phyloP scores from a whole-genome alignment of 35 echinoderm and acorn worm genomes.

The Heliocidaris erythrogramma region DNA sequence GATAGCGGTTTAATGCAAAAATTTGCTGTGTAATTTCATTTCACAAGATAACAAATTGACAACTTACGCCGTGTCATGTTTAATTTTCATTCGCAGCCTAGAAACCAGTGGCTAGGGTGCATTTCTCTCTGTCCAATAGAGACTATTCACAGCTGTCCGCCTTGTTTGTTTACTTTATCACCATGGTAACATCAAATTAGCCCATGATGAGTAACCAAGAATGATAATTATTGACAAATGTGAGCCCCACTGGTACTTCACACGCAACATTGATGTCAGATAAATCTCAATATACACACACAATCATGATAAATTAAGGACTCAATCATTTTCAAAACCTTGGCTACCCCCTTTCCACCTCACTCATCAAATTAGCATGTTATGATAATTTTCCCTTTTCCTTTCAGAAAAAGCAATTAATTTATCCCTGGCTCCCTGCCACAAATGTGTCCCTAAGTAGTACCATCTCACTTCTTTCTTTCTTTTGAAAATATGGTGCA shows the following conservation, averaged over 20 bases:
- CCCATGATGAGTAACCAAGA: conserved; percentile 29
- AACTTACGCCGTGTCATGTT: background rate
- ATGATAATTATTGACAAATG: conserved; percentile 46
- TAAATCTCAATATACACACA: conserved; percentile 24
- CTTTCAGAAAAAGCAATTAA: conserved; percentile 26
- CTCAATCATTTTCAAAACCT: background rate
- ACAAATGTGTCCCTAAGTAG: background rate
- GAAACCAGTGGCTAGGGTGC: background rate
- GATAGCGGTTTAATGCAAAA: background rate
- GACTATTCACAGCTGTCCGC: background rate
- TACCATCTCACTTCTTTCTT: background rate
- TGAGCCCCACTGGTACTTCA: background rate
- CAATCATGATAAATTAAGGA: background rate
- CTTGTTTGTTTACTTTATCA: conserved; percentile 6
- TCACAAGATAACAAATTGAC: conserved; percentile 4
- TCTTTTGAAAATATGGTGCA: background rate
- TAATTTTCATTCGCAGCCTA: background rate
- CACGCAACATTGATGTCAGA: background rate
- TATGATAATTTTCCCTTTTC: conserved; percentile 6
- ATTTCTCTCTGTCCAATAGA: background rate
- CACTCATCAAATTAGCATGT: conserved; percentile 17
- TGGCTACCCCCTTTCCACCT: background rate
- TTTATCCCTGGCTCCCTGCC: conserved; percentile 25
- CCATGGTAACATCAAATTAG: conserved; percentile 34
- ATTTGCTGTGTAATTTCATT: conserved; percentile 12